These are phyloP conservation scores for Peromyscus polionotus DNA, from an alignment of 2,113 vertebrate species.

Conservation along the genomic window DNA sequence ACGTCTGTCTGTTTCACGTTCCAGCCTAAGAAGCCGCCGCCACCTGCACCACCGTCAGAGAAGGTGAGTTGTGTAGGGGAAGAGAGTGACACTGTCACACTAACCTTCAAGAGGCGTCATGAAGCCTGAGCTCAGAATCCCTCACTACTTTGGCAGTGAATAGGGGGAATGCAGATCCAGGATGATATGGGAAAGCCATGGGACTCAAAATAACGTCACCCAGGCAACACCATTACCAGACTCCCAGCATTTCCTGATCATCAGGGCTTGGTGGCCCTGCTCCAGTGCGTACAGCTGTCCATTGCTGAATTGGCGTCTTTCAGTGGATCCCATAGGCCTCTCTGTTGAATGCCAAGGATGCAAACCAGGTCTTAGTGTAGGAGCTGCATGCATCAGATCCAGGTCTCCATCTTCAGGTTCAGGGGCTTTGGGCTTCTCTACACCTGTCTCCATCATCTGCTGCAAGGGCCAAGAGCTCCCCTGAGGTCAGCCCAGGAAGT, in stretches of 20 bases:
- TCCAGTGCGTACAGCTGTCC: not conserved
- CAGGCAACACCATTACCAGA: not conserved
- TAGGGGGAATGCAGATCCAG: not conserved
- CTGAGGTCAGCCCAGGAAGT: not conserved
- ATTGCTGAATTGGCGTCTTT: not conserved
- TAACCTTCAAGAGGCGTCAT: not conserved
- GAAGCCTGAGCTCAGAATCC: not conserved
- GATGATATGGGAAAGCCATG: not conserved
- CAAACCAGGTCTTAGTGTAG: not conserved
- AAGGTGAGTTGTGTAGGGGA: not conserved
- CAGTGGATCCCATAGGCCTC: not conserved
- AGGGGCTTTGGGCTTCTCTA: not conserved
- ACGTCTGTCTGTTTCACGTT: not conserved
- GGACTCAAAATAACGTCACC: not conserved
- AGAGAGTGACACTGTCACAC: not conserved
- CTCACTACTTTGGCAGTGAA: not conserved
- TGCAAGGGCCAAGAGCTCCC: no score
- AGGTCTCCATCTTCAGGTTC: not conserved
- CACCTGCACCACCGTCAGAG: not conserved
- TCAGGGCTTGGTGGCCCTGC: no score
- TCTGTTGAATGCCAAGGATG: not conserved
- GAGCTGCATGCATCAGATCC: not conserved
- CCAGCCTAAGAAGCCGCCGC: not conserved
- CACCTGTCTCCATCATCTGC: not conserved
- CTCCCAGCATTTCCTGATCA: no score